A percentile compares a stretch with the other conserved stretches of the same genome.
phyloP scores from a whole-genome alignment of 2,797 vertebrate species.

The Premnoplex brunnescens region DNA sequence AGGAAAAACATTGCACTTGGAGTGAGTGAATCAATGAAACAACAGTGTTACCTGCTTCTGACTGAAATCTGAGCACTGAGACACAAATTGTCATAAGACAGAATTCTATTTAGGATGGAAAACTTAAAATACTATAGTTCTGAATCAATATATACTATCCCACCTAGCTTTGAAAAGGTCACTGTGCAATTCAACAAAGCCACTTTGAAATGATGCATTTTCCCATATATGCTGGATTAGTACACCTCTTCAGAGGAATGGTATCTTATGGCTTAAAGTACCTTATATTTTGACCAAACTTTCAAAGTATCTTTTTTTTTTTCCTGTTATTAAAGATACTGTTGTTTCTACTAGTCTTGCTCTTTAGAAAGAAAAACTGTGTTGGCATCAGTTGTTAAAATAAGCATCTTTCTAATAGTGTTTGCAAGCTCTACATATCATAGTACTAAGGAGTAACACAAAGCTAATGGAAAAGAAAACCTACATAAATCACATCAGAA shows the following conservation, averaged over 20 bases:
- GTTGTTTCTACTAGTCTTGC: background rate
- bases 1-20: background rate
- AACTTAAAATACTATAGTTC: background rate
- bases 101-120: background rate
- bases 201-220: background rate
- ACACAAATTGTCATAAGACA: background rate
- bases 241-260: background rate
- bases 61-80: background rate
- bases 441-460: background rate
- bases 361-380: background rate
- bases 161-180: background rate
- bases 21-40: background rate
- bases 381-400: background rate
- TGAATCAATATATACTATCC: background rate
- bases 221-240: background rate
- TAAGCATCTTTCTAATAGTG: background rate
- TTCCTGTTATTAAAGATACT: background rate
- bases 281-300: background rate
- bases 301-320: background rate
- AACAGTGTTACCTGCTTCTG: background rate
- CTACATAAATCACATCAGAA: background rate
- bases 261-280: background rate
- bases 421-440: background rate
- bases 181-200: background rate
- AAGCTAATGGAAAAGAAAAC: background rate